These are phyloP conservation scores for Drosophila koepferae DNA, from an alignment of 2,888 invertebrate genomes.

Conservation along the genomic window DNA sequence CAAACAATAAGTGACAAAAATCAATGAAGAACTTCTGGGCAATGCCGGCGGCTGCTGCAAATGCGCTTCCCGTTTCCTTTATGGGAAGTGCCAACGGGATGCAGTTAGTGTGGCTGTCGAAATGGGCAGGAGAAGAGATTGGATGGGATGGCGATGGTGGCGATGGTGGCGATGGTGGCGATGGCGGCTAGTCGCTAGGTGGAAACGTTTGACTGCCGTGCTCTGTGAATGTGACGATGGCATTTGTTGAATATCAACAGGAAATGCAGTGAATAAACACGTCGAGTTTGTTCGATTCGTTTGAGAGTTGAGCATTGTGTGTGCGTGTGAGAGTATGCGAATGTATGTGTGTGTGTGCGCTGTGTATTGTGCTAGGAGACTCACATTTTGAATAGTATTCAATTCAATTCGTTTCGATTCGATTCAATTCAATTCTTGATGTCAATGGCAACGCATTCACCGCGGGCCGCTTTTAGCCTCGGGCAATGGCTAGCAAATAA, in stretches of 20 bases:
- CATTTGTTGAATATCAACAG: constrained; percentile 79
- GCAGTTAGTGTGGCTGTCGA: constrained; percentile 42
- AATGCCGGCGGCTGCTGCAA: constrained; percentile 56
- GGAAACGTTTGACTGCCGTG: constrained; percentile 23
- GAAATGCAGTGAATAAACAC: constrained; percentile 81
- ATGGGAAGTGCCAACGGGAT: constrained; percentile 38
- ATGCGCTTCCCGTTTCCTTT: constrained; percentile 75
- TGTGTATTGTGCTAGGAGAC: constrained; percentile 26
- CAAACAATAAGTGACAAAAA: constrained; percentile 69
- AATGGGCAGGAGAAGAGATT: background rate
- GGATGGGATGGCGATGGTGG: background rate
- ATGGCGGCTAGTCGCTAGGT: background rate
- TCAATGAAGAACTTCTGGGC: constrained; percentile 66
- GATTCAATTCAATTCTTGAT: constrained; percentile 49
- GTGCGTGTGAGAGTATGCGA: constrained; percentile 7
- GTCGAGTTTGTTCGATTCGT: constrained; percentile 49
- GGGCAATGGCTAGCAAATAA: constrained; percentile 65
- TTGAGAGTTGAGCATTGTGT: constrained; percentile 26
- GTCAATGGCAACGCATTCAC: constrained; percentile 37
- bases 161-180: too few relatives aligned
- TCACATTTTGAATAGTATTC: constrained; percentile 46
- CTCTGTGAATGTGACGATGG: constrained; percentile 36
- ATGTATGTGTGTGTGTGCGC: constrained; percentile 2
- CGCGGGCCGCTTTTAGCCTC: constrained; percentile 36
- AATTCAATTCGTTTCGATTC: constrained; percentile 48